Base-by-base conservation (phyloP, 2,888 invertebrate genomes). In the Anagyrus pseudococci region DNA sequence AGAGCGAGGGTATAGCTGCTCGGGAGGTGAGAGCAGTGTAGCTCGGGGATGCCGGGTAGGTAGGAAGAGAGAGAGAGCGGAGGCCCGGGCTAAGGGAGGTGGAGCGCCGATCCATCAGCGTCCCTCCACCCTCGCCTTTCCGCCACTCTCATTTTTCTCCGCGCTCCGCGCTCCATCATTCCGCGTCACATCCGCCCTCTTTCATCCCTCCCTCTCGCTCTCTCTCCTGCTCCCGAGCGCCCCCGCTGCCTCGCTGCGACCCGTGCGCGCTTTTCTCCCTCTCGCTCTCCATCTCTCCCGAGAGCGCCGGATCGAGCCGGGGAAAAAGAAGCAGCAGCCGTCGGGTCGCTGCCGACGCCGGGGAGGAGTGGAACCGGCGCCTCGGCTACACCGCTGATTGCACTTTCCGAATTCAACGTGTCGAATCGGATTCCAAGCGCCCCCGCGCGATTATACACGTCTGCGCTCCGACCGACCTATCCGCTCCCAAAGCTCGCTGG, bases 111-210 rank as follows among this genome's bases (percentile, higher is more conserved):
- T 81, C 79, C 77, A 80, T 80, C 80, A 79, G 80, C 78, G 79
- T 80, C 79, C 77, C 77, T 75, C 77, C 77, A 76, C 77, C 78
- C 78, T 77, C 78, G 77, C 59, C 77, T 79, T 79, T 79, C 80
- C 79, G 80, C 78, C 80, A 79, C 80, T 79, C 80, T 80, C 80
- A 80, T 80, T 80, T 80, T 80, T 81, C 81, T 80, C 79, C 71
- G 73, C 78, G 79, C 75, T 77, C 80, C 78, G 77, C 78, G 79
- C 79, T 81, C 78, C 80, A 79, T 79, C 77, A 79, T 79, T 78
- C 78, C 76, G 78, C 77, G 78, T 78, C 79, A 77, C 77, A 77
- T 77, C 77, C 79, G 77, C 79, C 80, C 79, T 78, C 80, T 77
- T 77, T 78, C 77, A 75, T 75, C 76, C 78, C 74, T 72, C 73